Percentiles rank a stretch among this genome's conserved stretches.
These are phyloP conservation scores for Rhogogaster chlorosoma DNA, from an alignment of 2,888 invertebrate genomes.

Conservation along the genomic window DNA sequence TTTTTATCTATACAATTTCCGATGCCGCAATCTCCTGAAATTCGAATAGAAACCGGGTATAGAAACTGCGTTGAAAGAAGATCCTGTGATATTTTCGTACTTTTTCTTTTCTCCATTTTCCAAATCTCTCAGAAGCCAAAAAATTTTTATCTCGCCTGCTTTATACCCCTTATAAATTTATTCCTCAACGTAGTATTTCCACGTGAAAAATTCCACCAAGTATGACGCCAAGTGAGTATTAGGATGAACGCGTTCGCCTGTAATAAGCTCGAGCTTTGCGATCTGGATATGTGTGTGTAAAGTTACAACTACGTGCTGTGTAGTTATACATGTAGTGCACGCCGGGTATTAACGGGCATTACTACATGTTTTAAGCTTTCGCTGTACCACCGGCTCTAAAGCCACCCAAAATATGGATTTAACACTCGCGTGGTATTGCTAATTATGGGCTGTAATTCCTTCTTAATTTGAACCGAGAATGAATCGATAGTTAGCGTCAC, in stretches of 20 bases:
- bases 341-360: conserved; percentile 46
- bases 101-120: background rate
- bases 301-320: background rate
- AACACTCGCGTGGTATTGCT: conserved; percentile 31
- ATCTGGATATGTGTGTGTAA: background rate
- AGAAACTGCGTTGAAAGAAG: background rate
- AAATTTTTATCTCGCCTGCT: background rate
- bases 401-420: conserved; percentile 44
- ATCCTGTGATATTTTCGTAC: background rate
- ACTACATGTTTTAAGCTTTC: conserved; percentile 48
- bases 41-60: background rate
- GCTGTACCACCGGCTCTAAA: conserved; percentile 2
- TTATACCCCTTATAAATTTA: background rate
- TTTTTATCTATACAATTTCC: background rate
- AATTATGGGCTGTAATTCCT: conserved; percentile 41
- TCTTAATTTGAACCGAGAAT: conserved; percentile 31
- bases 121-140: background rate
- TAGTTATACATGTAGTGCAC: background rate
- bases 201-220: background rate
- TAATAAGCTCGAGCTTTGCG: conserved; percentile 21
- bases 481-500: conserved; percentile 12
- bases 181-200: background rate
- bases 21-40: background rate
- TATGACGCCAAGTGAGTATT: conserved; percentile 18
- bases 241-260: conserved; percentile 5